Evolutionary conservation across 2,888 invertebrate species (phyloP).

Genomic region (Eilema caniola): DNA sequence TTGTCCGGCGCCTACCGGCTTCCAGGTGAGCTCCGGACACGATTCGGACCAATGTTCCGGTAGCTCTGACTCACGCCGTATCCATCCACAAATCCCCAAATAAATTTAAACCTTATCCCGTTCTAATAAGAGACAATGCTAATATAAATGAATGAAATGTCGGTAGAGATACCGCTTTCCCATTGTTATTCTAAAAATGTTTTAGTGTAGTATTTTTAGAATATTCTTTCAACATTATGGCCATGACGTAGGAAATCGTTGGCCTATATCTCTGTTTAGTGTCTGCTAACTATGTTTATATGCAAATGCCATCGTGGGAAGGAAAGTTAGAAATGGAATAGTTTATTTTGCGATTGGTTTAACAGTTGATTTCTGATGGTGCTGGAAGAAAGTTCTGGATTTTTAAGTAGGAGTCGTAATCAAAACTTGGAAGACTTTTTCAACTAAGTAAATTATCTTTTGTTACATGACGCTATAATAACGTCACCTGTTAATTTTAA

Average conservation of each 20-base stretch:
- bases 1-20: slow-evolving; percentile 54
- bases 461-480: no score
- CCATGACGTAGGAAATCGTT: slow-evolving; percentile 62
- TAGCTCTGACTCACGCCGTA: slow-evolving; percentile 74
- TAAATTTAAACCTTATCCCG: slow-evolving; percentile 41
- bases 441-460: no score
- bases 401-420: not conserved
- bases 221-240: slow-evolving; percentile 61
- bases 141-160: slow-evolving; percentile 26
- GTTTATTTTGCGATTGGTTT: not conserved
- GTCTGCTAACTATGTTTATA: slow-evolving; percentile 38
- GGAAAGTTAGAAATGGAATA: slow-evolving; percentile 14
- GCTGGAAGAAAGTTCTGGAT: not conserved
- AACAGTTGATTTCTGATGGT: slow-evolving; percentile 3
- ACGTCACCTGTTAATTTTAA: no score
- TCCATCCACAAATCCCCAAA: slow-evolving; percentile 54
- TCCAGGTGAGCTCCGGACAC: slow-evolving; percentile 73
- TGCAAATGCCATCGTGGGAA: slow-evolving; percentile 16
- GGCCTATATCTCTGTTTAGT: slow-evolving; percentile 64
- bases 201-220: slow-evolving; percentile 63
- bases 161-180: slow-evolving; percentile 54
- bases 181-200: slow-evolving; percentile 73
- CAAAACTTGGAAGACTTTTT: not conserved
- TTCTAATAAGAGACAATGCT: slow-evolving; percentile 29
- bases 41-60: slow-evolving; percentile 76